Percentiles rank a stretch among this genome's conserved stretches.
phyloP scores from a whole-genome alignment of 2,888 invertebrate genomes.

The Dromius quadrimaculatus region DNA sequence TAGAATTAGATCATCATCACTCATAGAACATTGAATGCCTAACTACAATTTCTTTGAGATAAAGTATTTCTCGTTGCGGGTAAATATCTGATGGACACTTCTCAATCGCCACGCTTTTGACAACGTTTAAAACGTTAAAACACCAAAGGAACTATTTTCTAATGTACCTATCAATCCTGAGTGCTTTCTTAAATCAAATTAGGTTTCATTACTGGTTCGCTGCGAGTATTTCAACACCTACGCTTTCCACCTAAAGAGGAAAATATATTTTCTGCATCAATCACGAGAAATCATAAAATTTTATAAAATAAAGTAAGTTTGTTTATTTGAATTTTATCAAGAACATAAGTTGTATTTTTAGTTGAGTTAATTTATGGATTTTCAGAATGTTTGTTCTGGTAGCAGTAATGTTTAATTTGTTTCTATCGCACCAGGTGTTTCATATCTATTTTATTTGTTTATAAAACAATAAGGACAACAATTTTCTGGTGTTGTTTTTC shows the following conservation, averaged over 20 bases:
- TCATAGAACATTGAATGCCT: too few species aligned
- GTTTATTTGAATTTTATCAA: too few species aligned
- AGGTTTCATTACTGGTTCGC: slow-evolving; percentile 44
- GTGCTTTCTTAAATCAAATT: slow-evolving; percentile 49
- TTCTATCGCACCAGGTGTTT: background rate
- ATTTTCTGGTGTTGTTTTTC: too few species aligned
- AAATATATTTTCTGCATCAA: too few species aligned
- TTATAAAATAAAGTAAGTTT: too few species aligned
- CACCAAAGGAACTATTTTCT: slow-evolving; percentile 48
- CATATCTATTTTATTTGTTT: too few species aligned
- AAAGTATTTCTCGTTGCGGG: too few species aligned
- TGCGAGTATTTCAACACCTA: slow-evolving; percentile 7
- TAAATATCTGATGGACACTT: slow-evolving; percentile 42
- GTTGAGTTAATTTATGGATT: background rate
- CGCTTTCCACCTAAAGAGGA: too few species aligned
- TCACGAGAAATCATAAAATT: background rate
- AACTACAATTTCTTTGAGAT: too few species aligned
- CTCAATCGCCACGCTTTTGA: slow-evolving; percentile 32
- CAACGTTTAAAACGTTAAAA: slow-evolving; percentile 51
- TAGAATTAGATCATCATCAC: too few species aligned
- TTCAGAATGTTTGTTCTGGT: background rate
- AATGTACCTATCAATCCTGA: slow-evolving; percentile 46
- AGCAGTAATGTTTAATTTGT: background rate
- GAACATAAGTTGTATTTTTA: too few species aligned
- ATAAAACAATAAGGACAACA: too few species aligned